phyloP scores from a whole-genome alignment of 2,888 invertebrate genomes.

The Gortyna flavago region DNA sequence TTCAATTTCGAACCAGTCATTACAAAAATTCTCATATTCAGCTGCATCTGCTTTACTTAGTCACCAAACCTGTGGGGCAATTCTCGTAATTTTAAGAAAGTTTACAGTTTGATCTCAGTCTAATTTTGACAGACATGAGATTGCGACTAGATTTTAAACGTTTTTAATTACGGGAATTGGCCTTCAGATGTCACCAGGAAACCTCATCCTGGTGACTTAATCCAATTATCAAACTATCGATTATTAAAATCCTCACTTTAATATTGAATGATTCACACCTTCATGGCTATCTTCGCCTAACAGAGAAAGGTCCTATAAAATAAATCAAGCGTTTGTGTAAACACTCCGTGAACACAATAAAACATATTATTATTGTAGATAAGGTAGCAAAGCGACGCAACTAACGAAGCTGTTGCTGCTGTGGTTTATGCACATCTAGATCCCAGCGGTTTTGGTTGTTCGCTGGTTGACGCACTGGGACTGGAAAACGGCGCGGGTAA shows the following conservation, averaged over 20 bases:
- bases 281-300: background rate
- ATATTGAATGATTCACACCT: background rate
- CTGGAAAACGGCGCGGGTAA: constrained; percentile 1
- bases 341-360: constrained; percentile 52
- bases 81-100: no score
- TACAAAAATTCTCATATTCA: background rate
- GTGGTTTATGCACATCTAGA: constrained; percentile 63
- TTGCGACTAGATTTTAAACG: no score
- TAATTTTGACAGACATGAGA: no score
- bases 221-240: background rate
- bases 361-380: constrained; percentile 52
- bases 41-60: background rate
- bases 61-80: background rate
- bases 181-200: background rate
- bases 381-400: constrained; percentile 47
- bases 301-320: constrained; percentile 22
- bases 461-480: constrained; percentile 39
- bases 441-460: constrained; percentile 36
- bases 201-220: background rate
- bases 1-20: background rate
- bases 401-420: constrained; percentile 65
- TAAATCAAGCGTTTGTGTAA: constrained; percentile 56
- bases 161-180: no score
- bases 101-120: no score
- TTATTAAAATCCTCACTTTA: background rate